Evolutionary conservation across 2,888 invertebrate species (phyloP).

Genomic region (Dicranocentrus wangi): DNA sequence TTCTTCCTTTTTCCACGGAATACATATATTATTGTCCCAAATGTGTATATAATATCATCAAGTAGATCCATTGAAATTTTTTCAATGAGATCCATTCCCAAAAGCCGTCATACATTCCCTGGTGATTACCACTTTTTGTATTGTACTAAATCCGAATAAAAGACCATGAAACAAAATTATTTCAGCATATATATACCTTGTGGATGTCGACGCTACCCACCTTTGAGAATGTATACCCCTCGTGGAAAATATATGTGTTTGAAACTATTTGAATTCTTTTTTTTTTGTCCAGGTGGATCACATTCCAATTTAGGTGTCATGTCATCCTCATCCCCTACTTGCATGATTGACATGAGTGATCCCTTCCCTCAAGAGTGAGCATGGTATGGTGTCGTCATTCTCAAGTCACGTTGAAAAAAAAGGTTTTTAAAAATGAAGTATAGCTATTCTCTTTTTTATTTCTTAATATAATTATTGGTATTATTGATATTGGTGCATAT

Average conservation of each 20-base stretch:
- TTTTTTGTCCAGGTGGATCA: conserved; percentile 17
- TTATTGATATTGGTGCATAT: conserved; percentile 39
- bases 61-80: too few species aligned
- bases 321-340: background rate
- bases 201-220: too few species aligned
- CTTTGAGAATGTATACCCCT: background rate
- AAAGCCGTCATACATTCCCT: too few species aligned
- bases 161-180: conserved; percentile 37
- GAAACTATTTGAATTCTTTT: too few species aligned
- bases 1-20: background rate
- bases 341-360: conserved; percentile 31
- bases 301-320: conserved; percentile 23
- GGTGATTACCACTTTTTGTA: conserved; percentile 27
- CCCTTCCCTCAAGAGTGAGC: background rate
- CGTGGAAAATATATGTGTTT: too few species aligned
- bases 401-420: too few species aligned
- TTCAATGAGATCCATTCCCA: too few species aligned
- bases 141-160: conserved; percentile 26
- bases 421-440: too few species aligned
- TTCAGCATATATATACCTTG: background rate
- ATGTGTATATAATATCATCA: too few species aligned
- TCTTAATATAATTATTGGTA: conserved; percentile 41
- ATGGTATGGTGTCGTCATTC: too few species aligned
- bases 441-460: conserved; percentile 1
- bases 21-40: too few species aligned